Evolutionary conservation across 2,797 vertebrate species (phyloP), one percentile per base, ranked within the genome.

Genomic region (Eulemur coronatus): DNA sequence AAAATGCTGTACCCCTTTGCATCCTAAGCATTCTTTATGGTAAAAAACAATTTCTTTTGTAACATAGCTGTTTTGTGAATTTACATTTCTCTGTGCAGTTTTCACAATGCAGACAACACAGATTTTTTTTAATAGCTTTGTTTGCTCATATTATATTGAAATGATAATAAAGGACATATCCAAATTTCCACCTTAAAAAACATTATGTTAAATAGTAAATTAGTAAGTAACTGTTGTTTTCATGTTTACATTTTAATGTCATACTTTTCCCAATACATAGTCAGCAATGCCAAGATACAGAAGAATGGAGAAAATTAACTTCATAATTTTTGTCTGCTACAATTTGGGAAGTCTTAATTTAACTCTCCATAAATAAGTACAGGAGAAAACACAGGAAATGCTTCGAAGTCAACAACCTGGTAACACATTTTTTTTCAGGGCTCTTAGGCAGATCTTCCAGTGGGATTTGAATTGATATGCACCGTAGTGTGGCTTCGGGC

Each of bases 341-440:
- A 18, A 18, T 82, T 69, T 89, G 28, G 46, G 33, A 50, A 61
- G 75, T 76, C 15, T 81, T 91, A 91, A 69, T 95, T 73, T 89
- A 95, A 82, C 6, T 52, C 33, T 90, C 30, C 72, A 52, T 87
- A 67, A 91, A 75, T 84, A 84, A 79, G 38, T 38, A 69, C 35
- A 26, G 30, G 75, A 94, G 79, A 93, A 97, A 96, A 91, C 72
- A 89, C 65, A 90, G 20, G 35, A 70, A 93, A 85, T 35, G 4
- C 55, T 69, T 93, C n/a, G 13, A 52, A 61, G 13, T 92, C 87
- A 86, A 84, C 89, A 84, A 35, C 13, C 7, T 82, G 28, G 38
- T 78, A 35, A 69, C 48, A 69, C 55, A 12, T 55, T 82, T 63
- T 48, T 72, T 72, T 38, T 91, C 48, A 18, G 50, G 48, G 8